These are phyloP conservation scores for Sesamia inferens DNA, from an alignment of 2,888 invertebrate species.

Conservation along the genomic window DNA sequence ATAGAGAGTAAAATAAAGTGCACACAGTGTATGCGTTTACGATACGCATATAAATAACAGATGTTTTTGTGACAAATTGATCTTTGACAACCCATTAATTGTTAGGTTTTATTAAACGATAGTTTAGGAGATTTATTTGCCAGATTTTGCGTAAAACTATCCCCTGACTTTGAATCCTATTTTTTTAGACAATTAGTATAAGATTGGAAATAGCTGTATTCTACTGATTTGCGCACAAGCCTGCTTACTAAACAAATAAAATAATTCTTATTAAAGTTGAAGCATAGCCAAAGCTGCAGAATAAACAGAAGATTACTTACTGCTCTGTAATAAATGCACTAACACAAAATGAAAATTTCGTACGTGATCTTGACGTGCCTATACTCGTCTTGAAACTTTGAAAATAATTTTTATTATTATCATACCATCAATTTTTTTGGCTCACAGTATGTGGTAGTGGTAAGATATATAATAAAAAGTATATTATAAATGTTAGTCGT, in stretches of 20 bases:
- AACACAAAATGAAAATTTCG: too few relatives aligned
- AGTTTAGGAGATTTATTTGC: too few relatives aligned
- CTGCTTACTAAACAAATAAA: not conserved
- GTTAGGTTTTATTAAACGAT: not conserved
- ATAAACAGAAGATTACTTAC: too few relatives aligned
- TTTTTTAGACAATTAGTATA: too few relatives aligned
- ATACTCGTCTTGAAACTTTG: not conserved
- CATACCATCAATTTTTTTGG: not conserved
- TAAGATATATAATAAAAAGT: too few relatives aligned
- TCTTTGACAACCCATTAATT: too few relatives aligned
- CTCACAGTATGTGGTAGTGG: not conserved
- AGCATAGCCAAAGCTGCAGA: too few relatives aligned
- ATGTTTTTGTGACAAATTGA: too few relatives aligned
- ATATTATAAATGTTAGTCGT: not conserved
- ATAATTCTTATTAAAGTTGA: not conserved
- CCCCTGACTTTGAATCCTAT: not conserved
- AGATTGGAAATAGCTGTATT: too few relatives aligned
- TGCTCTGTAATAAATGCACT: not conserved
- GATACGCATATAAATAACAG: too few relatives aligned
- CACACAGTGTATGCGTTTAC: too few relatives aligned
- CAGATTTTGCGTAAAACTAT: too few relatives aligned
- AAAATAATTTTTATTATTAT: not conserved
- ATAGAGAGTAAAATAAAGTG: slow-evolving; percentile 3
- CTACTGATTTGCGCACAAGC: not conserved
- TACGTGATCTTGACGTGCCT: not conserved